A percentile compares a stretch with the other conserved stretches of the same genome.
Evolutionary conservation across 2,113 vertebrate genomes (phyloP).

Genomic region (Ploceus nigricollis): DNA sequence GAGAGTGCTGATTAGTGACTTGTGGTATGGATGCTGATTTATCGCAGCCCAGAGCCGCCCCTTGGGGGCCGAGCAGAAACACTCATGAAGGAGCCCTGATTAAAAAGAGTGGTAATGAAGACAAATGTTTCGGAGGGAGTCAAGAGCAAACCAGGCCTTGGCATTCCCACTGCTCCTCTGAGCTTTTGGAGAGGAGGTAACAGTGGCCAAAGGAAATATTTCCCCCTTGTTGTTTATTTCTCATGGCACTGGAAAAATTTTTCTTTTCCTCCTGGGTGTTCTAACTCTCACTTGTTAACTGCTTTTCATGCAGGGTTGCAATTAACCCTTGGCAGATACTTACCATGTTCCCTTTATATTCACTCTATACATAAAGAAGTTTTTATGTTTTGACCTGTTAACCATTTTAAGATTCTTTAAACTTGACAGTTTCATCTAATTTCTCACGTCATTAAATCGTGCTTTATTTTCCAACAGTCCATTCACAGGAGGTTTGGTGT

Average conservation of each 20-base stretch:
- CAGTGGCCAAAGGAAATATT: conserved; percentile 85
- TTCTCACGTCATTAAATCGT: conserved; percentile 75
- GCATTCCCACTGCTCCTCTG: conserved; percentile 77
- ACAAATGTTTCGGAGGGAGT: conserved; percentile 81
- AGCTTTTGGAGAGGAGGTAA: conserved; percentile 78
- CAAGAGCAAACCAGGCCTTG: conserved; percentile 76
- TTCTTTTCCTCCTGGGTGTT: conserved; percentile 87
- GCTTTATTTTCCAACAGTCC: conserved; percentile 61
- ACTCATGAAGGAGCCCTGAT: conserved; percentile 81
- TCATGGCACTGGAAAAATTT: conserved; percentile 84
- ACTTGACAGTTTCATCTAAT: conserved; percentile 73
- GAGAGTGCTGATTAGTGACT: conserved; percentile 84
- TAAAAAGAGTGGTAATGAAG: conserved; percentile 86
- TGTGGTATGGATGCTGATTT: conserved; percentile 82
- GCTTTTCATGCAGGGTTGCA: conserved; percentile 86
- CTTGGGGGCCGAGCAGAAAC: conserved; percentile 81
- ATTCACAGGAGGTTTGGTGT: conserved; percentile 65
- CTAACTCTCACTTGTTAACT: conserved; percentile 91
- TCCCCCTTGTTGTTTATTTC: conserved; percentile 84
- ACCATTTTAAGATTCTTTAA: conserved; percentile 73
- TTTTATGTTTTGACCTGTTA: conserved; percentile 76
- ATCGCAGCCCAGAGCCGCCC: conserved; percentile 78
- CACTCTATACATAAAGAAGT: conserved; percentile 70
- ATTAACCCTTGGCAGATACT: conserved; percentile 85
- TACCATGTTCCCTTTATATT: conserved; percentile 66